These are phyloP conservation scores for Muscicapa comitata DNA, from an alignment of 2,797 vertebrate species.

Conservation along the genomic window DNA sequence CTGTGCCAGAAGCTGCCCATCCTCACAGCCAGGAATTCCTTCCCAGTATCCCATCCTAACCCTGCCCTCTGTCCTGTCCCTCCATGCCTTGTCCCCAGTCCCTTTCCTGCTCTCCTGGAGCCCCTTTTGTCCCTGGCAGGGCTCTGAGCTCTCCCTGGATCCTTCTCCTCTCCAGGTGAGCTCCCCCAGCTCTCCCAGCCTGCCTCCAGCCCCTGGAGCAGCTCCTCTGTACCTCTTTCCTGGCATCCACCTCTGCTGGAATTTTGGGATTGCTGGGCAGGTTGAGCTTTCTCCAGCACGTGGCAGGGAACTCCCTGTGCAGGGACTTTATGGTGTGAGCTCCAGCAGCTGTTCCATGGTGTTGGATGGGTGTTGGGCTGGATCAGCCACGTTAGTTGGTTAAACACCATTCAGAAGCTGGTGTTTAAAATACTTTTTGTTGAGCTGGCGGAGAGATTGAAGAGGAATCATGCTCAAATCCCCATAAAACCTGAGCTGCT, in stretches of 20 bases:
- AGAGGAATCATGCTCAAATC: fast-evolving
- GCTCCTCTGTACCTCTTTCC: neutral
- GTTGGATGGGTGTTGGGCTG: neutral
- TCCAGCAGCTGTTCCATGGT: neutral
- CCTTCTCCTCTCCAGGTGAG: neutral
- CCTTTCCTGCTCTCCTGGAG: neutral
- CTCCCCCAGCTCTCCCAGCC: neutral
- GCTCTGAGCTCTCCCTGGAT: neutral
- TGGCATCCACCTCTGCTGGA: neutral
- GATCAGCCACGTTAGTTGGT: neutral
- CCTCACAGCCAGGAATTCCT: fast-evolving
- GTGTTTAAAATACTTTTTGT: neutral
- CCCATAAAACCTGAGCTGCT: neutral
- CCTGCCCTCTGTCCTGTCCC: neutral
- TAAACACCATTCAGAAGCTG: neutral
- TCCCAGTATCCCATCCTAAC: fast-evolving
- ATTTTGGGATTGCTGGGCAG: fast-evolving
- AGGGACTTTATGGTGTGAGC: neutral
- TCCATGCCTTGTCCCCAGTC: fast-evolving
- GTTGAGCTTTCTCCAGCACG: fast-evolving
- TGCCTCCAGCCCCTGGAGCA: neutral
- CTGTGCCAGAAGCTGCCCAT: fast-evolving
- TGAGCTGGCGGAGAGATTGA: neutral
- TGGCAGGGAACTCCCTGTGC: neutral
- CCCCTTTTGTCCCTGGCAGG: fast-evolving